Percentiles rank a stretch among this genome's conserved stretches.
Evolutionary conservation across 2,888 invertebrate species (phyloP).

Genomic region (Calameuta filiformis): DNA sequence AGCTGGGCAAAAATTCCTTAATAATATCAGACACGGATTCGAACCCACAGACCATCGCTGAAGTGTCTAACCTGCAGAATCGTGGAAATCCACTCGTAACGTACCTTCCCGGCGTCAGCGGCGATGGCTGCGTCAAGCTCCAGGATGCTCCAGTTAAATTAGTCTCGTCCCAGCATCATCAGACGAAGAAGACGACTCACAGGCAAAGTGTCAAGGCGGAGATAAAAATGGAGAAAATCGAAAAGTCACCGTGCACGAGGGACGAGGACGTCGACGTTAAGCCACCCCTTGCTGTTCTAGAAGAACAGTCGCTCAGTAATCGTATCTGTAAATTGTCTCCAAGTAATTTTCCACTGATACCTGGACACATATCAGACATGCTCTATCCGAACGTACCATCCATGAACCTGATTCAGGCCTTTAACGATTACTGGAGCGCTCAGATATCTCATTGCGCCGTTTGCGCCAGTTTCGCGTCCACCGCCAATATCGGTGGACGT

Average conservation of each 20-base stretch:
- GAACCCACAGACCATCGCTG: neutral
- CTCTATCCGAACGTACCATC: constrained; percentile 63
- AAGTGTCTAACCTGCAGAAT: neutral
- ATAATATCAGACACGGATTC: neutral
- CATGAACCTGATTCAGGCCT: constrained; percentile 65
- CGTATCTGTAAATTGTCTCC: constrained; percentile 9
- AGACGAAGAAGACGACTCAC: neutral
- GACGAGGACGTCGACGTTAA: constrained; percentile 17
- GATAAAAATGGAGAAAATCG: constrained; percentile 7
- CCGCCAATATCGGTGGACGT: constrained; percentile 46
- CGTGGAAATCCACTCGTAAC: neutral
- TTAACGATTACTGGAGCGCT: constrained; percentile 68
- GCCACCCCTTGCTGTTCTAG: constrained; percentile 27
- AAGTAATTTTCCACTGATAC: constrained; percentile 36
- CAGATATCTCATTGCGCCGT: constrained; percentile 71
- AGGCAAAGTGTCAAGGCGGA: neutral
- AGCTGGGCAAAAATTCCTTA: neutral
- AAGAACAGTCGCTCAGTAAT: constrained; percentile 17
- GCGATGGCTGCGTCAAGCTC: neutral
- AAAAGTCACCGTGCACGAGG: constrained; percentile 19
- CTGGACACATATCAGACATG: constrained; percentile 62
- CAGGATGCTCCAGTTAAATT: neutral
- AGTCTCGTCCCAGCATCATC: neutral
- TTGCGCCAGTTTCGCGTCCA: constrained; percentile 68
- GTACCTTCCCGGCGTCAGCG: neutral